Evolutionary conservation across 2,888 invertebrate genomes (phyloP), one percentile per base, ranked within the genome.

Genomic region (Minunthozetes semirufus): DNA sequence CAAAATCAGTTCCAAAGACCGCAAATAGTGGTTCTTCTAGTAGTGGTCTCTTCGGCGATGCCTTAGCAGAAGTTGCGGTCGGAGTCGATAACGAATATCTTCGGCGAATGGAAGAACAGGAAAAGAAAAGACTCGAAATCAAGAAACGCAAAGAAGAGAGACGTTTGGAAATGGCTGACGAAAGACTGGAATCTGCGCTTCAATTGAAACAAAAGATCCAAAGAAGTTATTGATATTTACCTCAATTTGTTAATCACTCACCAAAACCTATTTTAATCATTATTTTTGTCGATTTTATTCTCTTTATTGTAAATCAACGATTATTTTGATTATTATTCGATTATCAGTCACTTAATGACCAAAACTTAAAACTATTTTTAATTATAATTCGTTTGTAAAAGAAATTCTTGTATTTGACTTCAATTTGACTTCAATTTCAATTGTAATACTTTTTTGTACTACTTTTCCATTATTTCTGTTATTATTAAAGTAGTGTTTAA

Each of bases 161-260:
- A 29, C 5, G 63, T 4, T 17, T 29, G 27, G 63, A 63, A 29
- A 63, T 63, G 63, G 63, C 63, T 63, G 63, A 63, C 63, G 29
- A 63, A 63, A 27, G 63, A 15, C 63, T 63, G 25, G 25, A 63
- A 15, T 27, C 27, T 9, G 63, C 63, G 4, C 13, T 22, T 1
- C 8, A 63, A 17, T 4, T 63, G 29, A 11, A 63, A 29, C 29
- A 63, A 17, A 63, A 63, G 33, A 29, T 63, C 59, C 13, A 11
- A 59, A 22, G 59, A 17, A 17, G 19, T 33, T 33, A n/a, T n/a
- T 50, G 17, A 50, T 5, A 8, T 50, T 5, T n/a, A 9, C 15
- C 9, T 46, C 9, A 46, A 46, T 11, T 46, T 46, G 46, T 46
- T n/a, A n/a, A n/a, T 46, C 15, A 46, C 46, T 46, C 46, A 46